Percentiles rank a stretch among this genome's conserved stretches.
Conservation (phyloP, 2,113 vertebrate species). For the Dipodomys spectabilis region DNA sequence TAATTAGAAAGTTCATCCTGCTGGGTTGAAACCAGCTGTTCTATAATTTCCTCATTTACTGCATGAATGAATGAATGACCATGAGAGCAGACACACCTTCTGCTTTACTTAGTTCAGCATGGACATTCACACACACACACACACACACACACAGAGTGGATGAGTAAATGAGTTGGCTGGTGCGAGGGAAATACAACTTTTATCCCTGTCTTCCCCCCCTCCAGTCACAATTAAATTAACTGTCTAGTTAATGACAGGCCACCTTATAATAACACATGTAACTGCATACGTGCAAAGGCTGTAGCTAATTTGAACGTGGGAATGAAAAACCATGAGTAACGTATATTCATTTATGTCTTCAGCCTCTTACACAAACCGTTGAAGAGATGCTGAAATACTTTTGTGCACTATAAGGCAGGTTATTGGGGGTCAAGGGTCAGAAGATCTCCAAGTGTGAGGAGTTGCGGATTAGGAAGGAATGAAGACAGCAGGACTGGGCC, state of each 20-base stretch:
- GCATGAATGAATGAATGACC: conserved; percentile 50
- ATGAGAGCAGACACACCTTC: background rate
- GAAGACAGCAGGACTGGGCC: background rate
- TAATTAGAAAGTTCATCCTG: conserved; percentile 61
- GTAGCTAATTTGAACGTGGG: background rate
- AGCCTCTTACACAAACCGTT: background rate
- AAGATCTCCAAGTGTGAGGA: background rate
- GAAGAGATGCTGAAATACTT: background rate
- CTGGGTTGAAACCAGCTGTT: conserved; percentile 53
- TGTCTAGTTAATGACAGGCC: background rate
- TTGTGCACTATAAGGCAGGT: background rate
- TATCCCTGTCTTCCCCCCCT: background rate
- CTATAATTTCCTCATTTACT: conserved; percentile 56
- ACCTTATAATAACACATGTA: background rate
- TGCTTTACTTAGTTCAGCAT: too few species aligned
- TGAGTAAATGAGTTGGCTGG: background rate
- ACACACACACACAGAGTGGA: too few species aligned
- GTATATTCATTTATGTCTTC: background rate
- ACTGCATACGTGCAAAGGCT: background rate
- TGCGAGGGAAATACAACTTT: background rate
- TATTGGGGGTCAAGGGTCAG: background rate
- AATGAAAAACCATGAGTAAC: too few species aligned
- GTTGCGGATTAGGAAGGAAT: background rate
- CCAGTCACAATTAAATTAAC: background rate
- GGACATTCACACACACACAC: too few species aligned